Evolutionary conservation across 2,888 invertebrate genomes (phyloP).

Genomic region (Zeuzera pyrina): DNA sequence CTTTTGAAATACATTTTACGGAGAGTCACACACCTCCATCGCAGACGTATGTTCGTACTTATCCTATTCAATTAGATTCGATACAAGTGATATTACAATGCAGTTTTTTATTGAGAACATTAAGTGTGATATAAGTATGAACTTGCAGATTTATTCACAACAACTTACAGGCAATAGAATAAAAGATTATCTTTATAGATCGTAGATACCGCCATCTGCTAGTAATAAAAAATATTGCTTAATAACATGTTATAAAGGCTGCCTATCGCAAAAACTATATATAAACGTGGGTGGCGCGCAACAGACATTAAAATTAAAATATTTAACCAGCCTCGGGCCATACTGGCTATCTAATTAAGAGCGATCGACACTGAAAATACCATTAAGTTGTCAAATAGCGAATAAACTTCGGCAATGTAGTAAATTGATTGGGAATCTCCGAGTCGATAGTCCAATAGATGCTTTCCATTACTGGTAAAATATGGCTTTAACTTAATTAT

Average conservation of each 20-base stretch:
- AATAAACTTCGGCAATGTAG: slow-evolving; percentile 33
- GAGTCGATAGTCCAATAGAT: slow-evolving; percentile 18
- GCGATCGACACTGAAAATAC: slow-evolving; percentile 35
- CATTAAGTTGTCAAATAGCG: slow-evolving; percentile 45
- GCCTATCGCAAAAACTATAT: slow-evolving; percentile 31
- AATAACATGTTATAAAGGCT: slow-evolving; percentile 25
- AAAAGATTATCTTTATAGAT: not conserved
- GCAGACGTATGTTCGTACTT: too few relatives aligned
- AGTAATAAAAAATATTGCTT: slow-evolving; percentile 23
- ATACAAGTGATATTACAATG: too few relatives aligned
- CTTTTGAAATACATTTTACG: too few relatives aligned
- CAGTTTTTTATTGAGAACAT: too few relatives aligned
- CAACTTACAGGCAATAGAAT: not conserved
- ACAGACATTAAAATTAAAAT: slow-evolving; percentile 39
- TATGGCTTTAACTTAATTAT: slow-evolving; percentile 19
- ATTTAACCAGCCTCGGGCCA: slow-evolving; percentile 34
- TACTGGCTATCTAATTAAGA: slow-evolving; percentile 34
- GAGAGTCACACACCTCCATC: too few relatives aligned
- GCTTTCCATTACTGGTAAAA: slow-evolving; percentile 22
- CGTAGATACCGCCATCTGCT: slow-evolving; percentile 1
- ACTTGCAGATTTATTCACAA: not conserved
- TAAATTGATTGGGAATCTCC: slow-evolving; percentile 27
- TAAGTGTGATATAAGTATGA: too few relatives aligned
- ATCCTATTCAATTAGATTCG: too few relatives aligned
- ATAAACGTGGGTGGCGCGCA: slow-evolving; percentile 44